Evolutionary conservation across 2,888 invertebrate species (phyloP).

Genomic region (Dromius quadrimaculatus): DNA sequence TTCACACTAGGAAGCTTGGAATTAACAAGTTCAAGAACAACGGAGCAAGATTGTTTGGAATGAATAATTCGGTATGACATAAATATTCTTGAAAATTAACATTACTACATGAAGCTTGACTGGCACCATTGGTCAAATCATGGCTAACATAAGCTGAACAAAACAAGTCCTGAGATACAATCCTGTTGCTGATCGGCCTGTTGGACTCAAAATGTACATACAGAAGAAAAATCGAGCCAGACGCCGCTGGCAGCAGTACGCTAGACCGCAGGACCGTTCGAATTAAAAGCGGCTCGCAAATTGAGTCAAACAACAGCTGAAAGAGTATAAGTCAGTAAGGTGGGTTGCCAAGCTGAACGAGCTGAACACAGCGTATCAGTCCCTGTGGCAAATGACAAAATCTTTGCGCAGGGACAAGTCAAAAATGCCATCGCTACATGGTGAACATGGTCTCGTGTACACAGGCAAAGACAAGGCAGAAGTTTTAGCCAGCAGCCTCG

Average conservation of each 20-base stretch:
- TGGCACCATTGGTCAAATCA: no score
- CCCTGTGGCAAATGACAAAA: conserved; percentile 35
- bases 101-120: no score
- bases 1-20: no score
- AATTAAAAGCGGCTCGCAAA: neutral
- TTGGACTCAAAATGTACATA: neutral
- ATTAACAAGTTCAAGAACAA: no score
- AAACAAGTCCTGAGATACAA: no score
- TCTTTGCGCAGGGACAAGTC: neutral
- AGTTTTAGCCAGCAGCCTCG: conserved; percentile 29
- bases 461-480: conserved; percentile 32
- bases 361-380: conserved; percentile 9
- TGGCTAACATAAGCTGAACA: no score
- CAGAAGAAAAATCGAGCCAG: neutral
- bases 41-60: no score
- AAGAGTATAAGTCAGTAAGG: neutral
- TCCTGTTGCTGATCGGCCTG: conserved; percentile 8
- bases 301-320: neutral
- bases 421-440: conserved; percentile 19
- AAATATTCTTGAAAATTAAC: no score
- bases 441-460: conserved; percentile 35
- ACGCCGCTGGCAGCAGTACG: conserved; percentile 7
- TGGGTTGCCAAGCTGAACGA: conserved; percentile 8
- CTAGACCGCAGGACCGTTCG: neutral
- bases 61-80: no score